phyloP scores from a whole-genome alignment of 2,888 invertebrate genomes.

The Metopia argyrocephala region DNA sequence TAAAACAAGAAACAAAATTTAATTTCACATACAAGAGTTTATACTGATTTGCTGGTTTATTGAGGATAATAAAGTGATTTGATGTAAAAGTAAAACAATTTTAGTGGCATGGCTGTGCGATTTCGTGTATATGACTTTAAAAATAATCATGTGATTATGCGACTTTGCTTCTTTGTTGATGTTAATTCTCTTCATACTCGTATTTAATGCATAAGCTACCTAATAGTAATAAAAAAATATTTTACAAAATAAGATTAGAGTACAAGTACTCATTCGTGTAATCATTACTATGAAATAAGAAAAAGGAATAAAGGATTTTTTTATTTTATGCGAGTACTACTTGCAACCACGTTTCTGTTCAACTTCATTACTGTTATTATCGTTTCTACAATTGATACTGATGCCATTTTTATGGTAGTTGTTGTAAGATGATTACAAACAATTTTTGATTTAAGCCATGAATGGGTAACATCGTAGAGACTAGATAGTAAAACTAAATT shows the following conservation, averaged over 20 bases:
- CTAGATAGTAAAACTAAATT: slow-evolving; percentile 59
- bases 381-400: slow-evolving; percentile 14
- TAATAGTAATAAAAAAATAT: slow-evolving; percentile 37
- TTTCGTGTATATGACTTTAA: slow-evolving; percentile 43
- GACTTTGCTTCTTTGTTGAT: slow-evolving; percentile 10
- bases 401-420: slow-evolving; percentile 71
- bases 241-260: slow-evolving; percentile 41
- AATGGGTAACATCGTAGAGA: slow-evolving; percentile 48
- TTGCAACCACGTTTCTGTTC: slow-evolving; percentile 69
- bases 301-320: slow-evolving; percentile 41
- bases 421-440: slow-evolving; percentile 10
- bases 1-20: not conserved
- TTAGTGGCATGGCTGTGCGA: not conserved
- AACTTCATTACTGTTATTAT: slow-evolving; percentile 77
- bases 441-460: slow-evolving; percentile 46
- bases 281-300: not conserved
- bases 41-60: slow-evolving; percentile 39
- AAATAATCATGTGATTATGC: slow-evolving; percentile 57
- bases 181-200: not conserved
- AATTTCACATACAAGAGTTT: slow-evolving; percentile 22
- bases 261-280: not conserved
- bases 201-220: slow-evolving; percentile 20
- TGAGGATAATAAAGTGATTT: slow-evolving; percentile 52
- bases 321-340: slow-evolving; percentile 37
- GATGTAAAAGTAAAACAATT: not conserved